phyloP scores from a whole-genome alignment of 2,888 invertebrate genomes.

The Tromatobia lineatoria region DNA sequence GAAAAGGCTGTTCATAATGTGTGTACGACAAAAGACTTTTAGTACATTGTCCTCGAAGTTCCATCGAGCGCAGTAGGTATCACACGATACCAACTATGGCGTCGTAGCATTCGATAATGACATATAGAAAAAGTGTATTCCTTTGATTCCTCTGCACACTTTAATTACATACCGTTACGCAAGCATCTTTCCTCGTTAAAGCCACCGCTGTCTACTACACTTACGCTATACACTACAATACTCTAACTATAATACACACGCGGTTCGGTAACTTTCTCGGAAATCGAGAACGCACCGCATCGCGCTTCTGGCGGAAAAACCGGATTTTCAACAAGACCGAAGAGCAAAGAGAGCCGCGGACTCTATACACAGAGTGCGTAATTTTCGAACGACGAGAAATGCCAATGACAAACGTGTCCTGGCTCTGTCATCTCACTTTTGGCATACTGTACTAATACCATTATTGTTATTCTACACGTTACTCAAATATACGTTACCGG shows the following conservation, averaged over 20 bases:
- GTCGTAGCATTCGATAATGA: constrained; percentile 62
- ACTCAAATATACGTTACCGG: constrained; percentile 9
- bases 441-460: neutral
- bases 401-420: constrained; percentile 47
- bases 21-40: constrained; percentile 32
- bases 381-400: constrained; percentile 63
- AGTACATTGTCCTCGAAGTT: constrained; percentile 53
- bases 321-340: constrained; percentile 57
- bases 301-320: constrained; percentile 61
- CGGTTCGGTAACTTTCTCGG: constrained; percentile 71
- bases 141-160: constrained; percentile 58
- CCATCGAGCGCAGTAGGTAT: constrained; percentile 36
- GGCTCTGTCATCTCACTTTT: constrained; percentile 4
- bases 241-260: constrained; percentile 35
- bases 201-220: constrained; percentile 50
- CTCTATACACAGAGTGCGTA: constrained; percentile 30
- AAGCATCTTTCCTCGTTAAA: constrained; percentile 66
- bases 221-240: constrained; percentile 26
- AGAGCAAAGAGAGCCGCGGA: constrained; percentile 62
- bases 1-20: neutral
- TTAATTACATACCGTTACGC: constrained; percentile 69
- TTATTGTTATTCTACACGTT: neutral
- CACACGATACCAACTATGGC: constrained; percentile 56
- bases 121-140: constrained; percentile 63
- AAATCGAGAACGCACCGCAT: constrained; percentile 67